Conservation (phyloP, 2,797 vertebrate genomes). For the Aulostomus chinensis region DNA sequence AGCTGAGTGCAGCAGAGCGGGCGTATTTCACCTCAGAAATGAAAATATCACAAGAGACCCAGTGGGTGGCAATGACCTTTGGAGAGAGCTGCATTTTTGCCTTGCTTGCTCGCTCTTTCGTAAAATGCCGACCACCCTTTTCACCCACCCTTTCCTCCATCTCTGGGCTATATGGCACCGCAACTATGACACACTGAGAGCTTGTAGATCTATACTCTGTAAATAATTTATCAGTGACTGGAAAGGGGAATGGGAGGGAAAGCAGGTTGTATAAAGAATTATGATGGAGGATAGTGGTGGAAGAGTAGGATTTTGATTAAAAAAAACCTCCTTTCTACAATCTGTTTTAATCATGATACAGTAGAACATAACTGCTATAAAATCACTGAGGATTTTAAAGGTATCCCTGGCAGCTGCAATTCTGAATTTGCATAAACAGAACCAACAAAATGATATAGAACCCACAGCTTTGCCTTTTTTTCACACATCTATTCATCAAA, state of each 20-base stretch:
- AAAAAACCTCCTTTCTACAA: not conserved
- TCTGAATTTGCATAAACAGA: constrained; percentile 1
- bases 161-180: constrained; percentile 65
- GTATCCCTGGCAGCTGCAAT: not conserved
- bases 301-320: not conserved
- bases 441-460: not conserved
- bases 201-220: constrained; percentile 73
- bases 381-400: not conserved
- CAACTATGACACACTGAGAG: constrained; percentile 65
- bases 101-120: constrained; percentile 77
- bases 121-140: constrained; percentile 72
- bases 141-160: constrained; percentile 42
- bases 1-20: constrained; percentile 41
- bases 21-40: constrained; percentile 68
- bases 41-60: constrained; percentile 82
- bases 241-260: constrained; percentile 23
- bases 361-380: not conserved
- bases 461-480: constrained; percentile 7
- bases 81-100: constrained; percentile 68
- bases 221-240: constrained; percentile 69
- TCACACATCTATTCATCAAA: constrained; percentile 22
- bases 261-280: constrained; percentile 24
- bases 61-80: constrained; percentile 81
- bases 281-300: constrained; percentile 6
- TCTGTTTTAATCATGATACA: not conserved